A percentile compares a stretch with the other conserved stretches of the same genome.
These are phyloP conservation scores for Thryonomys swinderianus DNA, from an alignment of 2,113 vertebrate species.

Conservation along the genomic window DNA sequence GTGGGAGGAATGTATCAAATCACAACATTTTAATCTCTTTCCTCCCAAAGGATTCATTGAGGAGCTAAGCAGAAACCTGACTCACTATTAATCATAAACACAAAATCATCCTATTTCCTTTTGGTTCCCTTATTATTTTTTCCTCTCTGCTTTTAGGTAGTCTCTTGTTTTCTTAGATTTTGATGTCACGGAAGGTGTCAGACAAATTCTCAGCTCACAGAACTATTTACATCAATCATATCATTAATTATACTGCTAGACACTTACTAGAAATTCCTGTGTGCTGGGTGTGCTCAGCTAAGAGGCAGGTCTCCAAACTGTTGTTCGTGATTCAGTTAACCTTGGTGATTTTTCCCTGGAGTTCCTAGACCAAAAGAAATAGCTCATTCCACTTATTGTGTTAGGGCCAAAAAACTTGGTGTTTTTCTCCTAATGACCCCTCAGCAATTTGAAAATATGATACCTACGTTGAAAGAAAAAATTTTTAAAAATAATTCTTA, in stretches of 20 bases:
- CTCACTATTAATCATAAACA: slow-evolving; percentile 14
- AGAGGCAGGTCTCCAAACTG: background rate
- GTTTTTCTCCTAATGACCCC: background rate
- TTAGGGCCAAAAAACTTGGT: background rate
- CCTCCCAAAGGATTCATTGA: slow-evolving; percentile 20
- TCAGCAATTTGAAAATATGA: background rate
- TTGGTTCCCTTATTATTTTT: background rate
- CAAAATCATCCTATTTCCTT: slow-evolving; percentile 14
- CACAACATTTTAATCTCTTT: slow-evolving; percentile 1
- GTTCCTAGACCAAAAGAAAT: background rate
- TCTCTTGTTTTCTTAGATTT: slow-evolving; percentile 35
- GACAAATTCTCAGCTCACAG: slow-evolving; percentile 12
- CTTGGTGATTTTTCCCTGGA: background rate
- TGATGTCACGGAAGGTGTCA: background rate
- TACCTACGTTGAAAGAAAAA: slow-evolving; percentile 34
- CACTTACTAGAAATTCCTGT: slow-evolving; percentile 18
- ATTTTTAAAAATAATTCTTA: slow-evolving; percentile 1
- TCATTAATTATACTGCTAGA: background rate
- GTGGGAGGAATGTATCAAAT: background rate
- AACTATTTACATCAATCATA: background rate
- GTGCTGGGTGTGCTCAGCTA: background rate
- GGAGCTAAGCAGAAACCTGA: background rate
- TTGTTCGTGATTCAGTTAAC: background rate
- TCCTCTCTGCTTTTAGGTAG: background rate
- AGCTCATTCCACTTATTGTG: background rate